Conservation (phyloP, 2,888 invertebrate species). For the Ennomos fuscantarius region DNA sequence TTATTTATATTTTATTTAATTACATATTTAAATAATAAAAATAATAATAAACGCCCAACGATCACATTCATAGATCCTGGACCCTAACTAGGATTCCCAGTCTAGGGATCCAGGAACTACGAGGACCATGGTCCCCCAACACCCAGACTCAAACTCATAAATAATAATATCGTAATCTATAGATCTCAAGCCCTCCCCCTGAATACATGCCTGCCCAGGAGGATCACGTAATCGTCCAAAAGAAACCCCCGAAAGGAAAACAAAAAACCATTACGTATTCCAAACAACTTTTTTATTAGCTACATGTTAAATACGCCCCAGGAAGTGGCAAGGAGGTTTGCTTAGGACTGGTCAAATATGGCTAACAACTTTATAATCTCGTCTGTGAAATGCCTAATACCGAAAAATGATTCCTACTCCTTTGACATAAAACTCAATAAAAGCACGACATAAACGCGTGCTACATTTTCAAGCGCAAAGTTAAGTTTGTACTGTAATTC, state of each 20-base stretch:
- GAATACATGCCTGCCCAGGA: too few species aligned
- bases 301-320: slow-evolving; percentile 65
- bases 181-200: too few species aligned
- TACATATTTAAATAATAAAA: too few species aligned
- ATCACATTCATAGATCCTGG: too few species aligned
- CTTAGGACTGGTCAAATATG: slow-evolving; percentile 54
- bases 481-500: slow-evolving; percentile 35
- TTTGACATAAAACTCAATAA: background rate
- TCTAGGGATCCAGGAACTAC: too few species aligned
- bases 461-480: background rate
- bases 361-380: background rate
- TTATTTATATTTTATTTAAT: too few species aligned
- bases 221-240: slow-evolving; percentile 27
- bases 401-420: background rate
- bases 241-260: slow-evolving; percentile 49
- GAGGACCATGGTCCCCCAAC: too few species aligned
- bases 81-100: too few species aligned
- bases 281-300: slow-evolving; percentile 68
- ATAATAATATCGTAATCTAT: too few species aligned
- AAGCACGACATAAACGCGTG: background rate
- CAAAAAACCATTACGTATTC: slow-evolving; percentile 64
- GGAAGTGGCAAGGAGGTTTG: slow-evolving; percentile 57
- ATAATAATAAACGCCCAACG: too few species aligned
- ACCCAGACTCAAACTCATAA: too few species aligned
- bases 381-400: background rate